phyloP scores from a whole-genome alignment of 2,113 vertebrate species.

The Eolophus roseicapilla region DNA sequence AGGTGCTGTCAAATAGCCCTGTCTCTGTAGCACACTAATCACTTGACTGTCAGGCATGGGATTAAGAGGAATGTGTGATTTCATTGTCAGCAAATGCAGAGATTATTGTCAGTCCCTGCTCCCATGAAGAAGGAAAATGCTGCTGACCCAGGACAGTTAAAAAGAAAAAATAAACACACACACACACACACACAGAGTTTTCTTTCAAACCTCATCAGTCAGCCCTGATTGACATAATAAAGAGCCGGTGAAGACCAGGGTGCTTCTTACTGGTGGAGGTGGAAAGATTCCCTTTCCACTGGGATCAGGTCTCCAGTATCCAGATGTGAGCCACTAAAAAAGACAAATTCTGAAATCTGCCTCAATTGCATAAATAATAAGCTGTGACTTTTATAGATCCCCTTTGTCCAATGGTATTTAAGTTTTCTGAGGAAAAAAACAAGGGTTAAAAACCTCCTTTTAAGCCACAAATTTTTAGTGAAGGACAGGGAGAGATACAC shows the following conservation, averaged over 20 bases:
- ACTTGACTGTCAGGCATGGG: neutral
- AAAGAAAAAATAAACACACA: neutral
- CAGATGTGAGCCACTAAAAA: neutral
- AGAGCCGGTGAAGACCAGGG: neutral
- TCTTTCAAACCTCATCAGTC: neutral
- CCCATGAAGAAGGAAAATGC: neutral
- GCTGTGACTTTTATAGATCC: neutral
- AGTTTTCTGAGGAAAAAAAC: neutral
- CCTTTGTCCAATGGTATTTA: neutral
- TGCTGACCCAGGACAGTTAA: neutral
- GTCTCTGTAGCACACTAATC: neutral
- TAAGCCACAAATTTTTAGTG: neutral
- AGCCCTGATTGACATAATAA: neutral
- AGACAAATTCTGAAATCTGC: neutral
- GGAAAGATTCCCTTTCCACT: neutral
- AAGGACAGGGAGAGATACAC: neutral
- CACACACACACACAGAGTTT: neutral
- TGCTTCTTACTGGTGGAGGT: neutral
- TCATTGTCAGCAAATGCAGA: neutral
- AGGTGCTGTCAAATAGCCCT: slow-evolving; percentile 8
- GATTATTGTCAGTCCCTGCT: neutral
- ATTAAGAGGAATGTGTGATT: neutral
- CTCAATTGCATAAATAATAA: neutral
- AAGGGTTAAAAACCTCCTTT: neutral
- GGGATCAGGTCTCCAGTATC: neutral